A percentile compares a stretch with the other conserved stretches of the same genome.
These are phyloP conservation scores for Triplophysa bombifrons DNA, from an alignment of 2,797 vertebrate species.

Conservation along the genomic window DNA sequence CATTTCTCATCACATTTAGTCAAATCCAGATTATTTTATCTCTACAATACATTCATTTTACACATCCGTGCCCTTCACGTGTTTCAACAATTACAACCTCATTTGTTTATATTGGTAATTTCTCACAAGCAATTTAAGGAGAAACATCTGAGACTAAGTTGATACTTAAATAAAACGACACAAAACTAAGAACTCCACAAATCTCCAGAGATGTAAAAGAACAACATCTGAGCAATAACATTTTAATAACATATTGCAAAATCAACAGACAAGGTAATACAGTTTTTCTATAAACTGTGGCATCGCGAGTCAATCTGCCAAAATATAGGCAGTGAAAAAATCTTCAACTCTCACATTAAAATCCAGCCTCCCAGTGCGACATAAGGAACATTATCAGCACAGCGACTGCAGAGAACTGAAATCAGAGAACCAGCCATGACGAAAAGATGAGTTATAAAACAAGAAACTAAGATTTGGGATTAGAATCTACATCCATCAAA, in stretches of 20 bases:
- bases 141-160: too few species aligned
- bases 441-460: slow-evolving; percentile 2
- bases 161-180: too few species aligned
- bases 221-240: too few species aligned
- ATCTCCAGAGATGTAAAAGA: too few species aligned
- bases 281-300: not conserved
- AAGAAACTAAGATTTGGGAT: slow-evolving; percentile 15
- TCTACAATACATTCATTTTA: too few species aligned
- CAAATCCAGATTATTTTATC: too few species aligned
- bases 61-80: too few species aligned
- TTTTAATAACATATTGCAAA: not conserved
- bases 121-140: too few species aligned
- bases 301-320: not conserved
- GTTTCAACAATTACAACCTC: too few species aligned
- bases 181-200: too few species aligned
- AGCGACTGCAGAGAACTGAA: not conserved
- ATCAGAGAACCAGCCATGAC: not conserved
- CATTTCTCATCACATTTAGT: too few species aligned
- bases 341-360: slow-evolving; percentile 13
- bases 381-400: slow-evolving; percentile 28
- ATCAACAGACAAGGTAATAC: not conserved
- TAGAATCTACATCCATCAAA: not conserved
- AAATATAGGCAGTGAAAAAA: not conserved
- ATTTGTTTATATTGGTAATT: too few species aligned
- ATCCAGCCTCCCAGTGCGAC: not conserved